Evolutionary conservation across 1,140 invertebrate genomes (phyloP), one percentile per base, ranked within the genome.

Genomic region (Drosophila nigromelanica): DNA sequence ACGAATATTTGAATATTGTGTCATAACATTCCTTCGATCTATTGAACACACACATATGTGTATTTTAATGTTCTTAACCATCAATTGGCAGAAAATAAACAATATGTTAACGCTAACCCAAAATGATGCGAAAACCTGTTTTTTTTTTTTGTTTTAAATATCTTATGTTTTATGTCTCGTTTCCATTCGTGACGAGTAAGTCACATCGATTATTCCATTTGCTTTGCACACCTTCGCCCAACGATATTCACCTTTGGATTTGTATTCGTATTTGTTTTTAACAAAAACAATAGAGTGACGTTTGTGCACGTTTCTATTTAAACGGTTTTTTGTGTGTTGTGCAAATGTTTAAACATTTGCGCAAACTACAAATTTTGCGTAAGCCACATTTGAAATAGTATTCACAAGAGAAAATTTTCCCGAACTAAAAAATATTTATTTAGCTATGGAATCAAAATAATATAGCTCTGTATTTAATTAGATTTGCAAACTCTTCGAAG

Each of bases 281-380:
- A 30, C 48, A 39, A 12, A 12, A 40, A 48, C 10, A 48, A 58
- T 30, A 40, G 42, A 33, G 43, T 48, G 67, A 72, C 37, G 52
- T 50, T 43, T 51, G 10, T 51, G 52, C 39, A 72, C 61, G 62
- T 66, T 66, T 66, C 4, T 15, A 45, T 30, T 18, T 43, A 35
- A 47, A 55, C 42, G 6, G 33, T 58, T 50, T 67, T 50, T 24
- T 24, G 43, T 35, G 73, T 56, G 45, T 43, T 72, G 56, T 74
- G 72, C 55, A 82, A 81, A 81, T 78, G 73, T 81, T 74, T 66
- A 42, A 56, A 52, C 56, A 76, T 67, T 62, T 79, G 76, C 37
- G 24, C 51, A 55, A 55, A 48, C 67, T 48, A 33, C 15, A 42
- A 64, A 43, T 35, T 64, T 63, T 72, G 33, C 39, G 40, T 66